These are phyloP conservation scores for Zapus hudsonius DNA, from an alignment of 2,113 vertebrate species.

Conservation along the genomic window DNA sequence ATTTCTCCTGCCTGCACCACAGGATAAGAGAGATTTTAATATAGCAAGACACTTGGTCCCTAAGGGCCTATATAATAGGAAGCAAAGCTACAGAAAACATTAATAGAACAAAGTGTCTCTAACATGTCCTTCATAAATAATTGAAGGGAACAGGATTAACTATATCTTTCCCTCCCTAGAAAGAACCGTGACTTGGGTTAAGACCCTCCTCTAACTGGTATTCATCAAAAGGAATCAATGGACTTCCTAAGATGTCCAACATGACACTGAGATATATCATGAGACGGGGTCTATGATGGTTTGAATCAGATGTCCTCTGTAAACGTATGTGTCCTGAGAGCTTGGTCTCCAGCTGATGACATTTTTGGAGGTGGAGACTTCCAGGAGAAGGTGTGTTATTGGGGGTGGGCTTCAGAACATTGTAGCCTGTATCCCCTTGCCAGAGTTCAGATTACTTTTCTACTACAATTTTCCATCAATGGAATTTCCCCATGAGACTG, in stretches of 20 bases:
- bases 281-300: slow-evolving; percentile 5
- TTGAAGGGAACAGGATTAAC: slow-evolving; percentile 19
- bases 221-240: slow-evolving; percentile 28
- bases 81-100: slow-evolving; percentile 58
- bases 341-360: too few species aligned
- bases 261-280: slow-evolving; percentile 55
- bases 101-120: slow-evolving; percentile 52
- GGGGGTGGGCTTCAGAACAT: too few species aligned
- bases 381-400: too few species aligned
- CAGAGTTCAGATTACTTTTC: too few species aligned
- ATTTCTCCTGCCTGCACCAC: not conserved
- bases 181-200: not conserved
- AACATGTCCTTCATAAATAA: slow-evolving; percentile 72
- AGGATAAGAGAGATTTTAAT: not conserved
- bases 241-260: slow-evolving; percentile 71
- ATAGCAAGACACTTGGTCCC: not conserved
- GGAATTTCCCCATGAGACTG: too few species aligned
- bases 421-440: too few species aligned
- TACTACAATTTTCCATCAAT: too few species aligned
- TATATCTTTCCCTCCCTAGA: not conserved
- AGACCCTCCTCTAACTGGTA: not conserved
- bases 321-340: not conserved
- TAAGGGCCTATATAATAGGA: not conserved
- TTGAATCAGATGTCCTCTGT: too few species aligned
- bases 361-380: too few species aligned